Conservation (phyloP, 2,797 vertebrate species). For the Muscicapa striata region DNA sequence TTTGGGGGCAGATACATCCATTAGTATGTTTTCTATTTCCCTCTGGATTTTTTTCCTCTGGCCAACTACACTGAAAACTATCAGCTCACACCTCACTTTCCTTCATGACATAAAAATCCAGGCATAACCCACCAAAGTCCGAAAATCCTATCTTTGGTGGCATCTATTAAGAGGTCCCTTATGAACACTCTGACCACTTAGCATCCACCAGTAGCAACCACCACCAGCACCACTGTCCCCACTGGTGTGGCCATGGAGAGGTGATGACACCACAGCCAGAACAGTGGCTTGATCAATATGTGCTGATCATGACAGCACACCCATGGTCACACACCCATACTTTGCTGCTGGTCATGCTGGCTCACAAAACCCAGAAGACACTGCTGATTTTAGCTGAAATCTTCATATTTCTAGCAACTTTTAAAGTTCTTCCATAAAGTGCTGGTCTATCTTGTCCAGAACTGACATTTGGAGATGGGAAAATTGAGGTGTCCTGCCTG, state of each 20-base stretch:
- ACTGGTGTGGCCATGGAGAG: not conserved
- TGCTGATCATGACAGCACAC: not conserved
- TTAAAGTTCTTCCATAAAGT: not conserved
- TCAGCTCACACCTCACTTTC: not conserved
- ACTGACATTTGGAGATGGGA: accelerated
- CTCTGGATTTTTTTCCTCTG: not conserved
- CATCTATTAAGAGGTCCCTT: not conserved
- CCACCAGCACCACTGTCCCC: not conserved
- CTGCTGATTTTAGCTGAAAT: not conserved
- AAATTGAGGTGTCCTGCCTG: not conserved
- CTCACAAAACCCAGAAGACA: not conserved
- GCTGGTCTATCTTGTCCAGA: not conserved
- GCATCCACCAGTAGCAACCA: not conserved
- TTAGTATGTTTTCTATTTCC: not conserved
- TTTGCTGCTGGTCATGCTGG: not conserved
- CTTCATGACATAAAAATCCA: not conserved
- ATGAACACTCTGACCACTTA: not conserved
- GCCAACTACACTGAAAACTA: not conserved
- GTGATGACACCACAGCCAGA: not conserved
- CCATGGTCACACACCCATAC: not conserved
- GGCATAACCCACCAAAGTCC: not conserved
- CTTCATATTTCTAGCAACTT: not conserved
- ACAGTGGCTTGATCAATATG: not conserved
- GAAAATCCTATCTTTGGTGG: not conserved
- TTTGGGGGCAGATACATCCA: not conserved